Evolutionary conservation across 1,140 invertebrate species (phyloP), one percentile per base, ranked within the genome.

Genomic region (Macrosteles quadrilineatus): DNA sequence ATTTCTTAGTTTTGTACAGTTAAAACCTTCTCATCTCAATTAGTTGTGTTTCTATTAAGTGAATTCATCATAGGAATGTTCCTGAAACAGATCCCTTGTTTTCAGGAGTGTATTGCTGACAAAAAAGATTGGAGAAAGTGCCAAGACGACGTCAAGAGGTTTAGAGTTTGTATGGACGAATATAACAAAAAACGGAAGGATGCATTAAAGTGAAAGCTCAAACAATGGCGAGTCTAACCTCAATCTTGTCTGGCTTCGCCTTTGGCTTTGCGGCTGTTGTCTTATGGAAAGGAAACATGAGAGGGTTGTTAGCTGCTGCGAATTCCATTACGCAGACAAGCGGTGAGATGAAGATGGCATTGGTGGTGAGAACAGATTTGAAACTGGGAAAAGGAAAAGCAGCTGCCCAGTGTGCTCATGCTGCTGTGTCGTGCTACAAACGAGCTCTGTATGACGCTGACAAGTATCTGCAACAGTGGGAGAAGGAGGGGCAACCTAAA

Each of bases 301-400:
- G 55, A n/a, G 21, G 21, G 23, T n/a, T 59, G 21, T 59, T 50
- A 4, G 47, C 47, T 9, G 47, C 47, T 21, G 47, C 47, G 2
- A 50, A 4, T 50, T 17, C 47, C n/a, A 50, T 17, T 50, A 21
- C 14, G 4, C 21, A 59, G 55, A n/a, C 32, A 14, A 36, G 32
- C 14, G 53, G 53, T 23, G 40, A 19, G 21, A 66, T 66, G 63
- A 96, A 95, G 83, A 81, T 98, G 79, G 90, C 96, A 1, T 79
- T 98, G 55, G 90, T 96, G 25, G 91, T 97, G 1, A 84, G 95
- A 77, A 94, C 87, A 77, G 95, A 98, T 79, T 82, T 98, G 0
- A 92, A 93, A 79, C 98, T 98, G 95, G 89, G 91, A 21, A 97
- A 95, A 85, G 96, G 96, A 17, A 98, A 98, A 85, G 88, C 94